A percentile compares a stretch with the other conserved stretches of the same genome.
phyloP scores from a whole-genome alignment of 1,140 invertebrate species.

The Polypedilum vanderplanki region DNA sequence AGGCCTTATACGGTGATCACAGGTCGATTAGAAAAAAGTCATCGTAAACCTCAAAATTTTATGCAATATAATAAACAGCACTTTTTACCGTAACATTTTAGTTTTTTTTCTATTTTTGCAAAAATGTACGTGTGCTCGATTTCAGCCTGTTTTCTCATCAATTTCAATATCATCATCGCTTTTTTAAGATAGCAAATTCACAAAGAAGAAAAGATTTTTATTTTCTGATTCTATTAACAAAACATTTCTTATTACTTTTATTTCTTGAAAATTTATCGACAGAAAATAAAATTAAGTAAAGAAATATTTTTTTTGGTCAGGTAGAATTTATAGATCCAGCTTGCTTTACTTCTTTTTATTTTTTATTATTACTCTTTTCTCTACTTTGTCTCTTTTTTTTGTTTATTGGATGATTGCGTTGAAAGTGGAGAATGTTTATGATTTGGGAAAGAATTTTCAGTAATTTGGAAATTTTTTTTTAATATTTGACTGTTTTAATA shows the following conservation, averaged over 20 bases:
- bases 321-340: slow-evolving; percentile 27
- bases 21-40: neutral
- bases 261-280: neutral
- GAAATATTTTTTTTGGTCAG: slow-evolving; percentile 16
- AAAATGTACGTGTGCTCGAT: neutral
- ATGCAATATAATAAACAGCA: slow-evolving; percentile 11
- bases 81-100: slow-evolving; percentile 12
- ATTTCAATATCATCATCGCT: neutral
- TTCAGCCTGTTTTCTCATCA: neutral
- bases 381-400: too few species aligned
- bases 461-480: too few species aligned
- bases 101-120: neutral
- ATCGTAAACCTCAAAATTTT: slow-evolving; percentile 10
- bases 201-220: neutral
- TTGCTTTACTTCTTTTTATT: slow-evolving; percentile 1
- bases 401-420: too few species aligned
- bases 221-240: neutral
- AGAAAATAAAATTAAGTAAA: neutral
- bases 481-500: too few species aligned
- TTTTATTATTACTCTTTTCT: neutral
- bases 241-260: neutral
- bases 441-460: too few species aligned
- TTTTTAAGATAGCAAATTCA: neutral
- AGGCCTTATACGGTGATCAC: neutral
- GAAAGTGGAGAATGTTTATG: too few species aligned